Evolutionary conservation across 2,113 vertebrate genomes (phyloP).

Genomic region (Lamprotornis superbus): DNA sequence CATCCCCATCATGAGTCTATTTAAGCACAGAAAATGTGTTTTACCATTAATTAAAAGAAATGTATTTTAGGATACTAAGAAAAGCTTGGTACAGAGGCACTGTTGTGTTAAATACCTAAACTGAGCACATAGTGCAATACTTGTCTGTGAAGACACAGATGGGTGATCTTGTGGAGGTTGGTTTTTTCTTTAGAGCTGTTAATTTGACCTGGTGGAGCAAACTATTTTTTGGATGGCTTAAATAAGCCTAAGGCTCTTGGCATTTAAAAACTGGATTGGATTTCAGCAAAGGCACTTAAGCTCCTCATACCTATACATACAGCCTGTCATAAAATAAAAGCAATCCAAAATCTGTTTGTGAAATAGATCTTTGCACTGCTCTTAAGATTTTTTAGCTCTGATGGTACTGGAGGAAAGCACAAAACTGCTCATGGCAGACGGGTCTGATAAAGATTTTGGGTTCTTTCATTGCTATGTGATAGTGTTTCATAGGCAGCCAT

Average conservation of each 20-base stretch:
- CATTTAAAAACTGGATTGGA: not conserved
- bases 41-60: not conserved
- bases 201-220: not conserved
- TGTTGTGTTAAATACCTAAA: accelerated
- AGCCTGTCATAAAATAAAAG: not conserved
- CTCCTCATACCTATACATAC: no score
- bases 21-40: not conserved
- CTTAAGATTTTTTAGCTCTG: not conserved
- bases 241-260: not conserved
- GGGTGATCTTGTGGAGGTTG: not conserved
- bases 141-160: not conserved
- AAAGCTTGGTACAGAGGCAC: not conserved
- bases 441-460: not conserved
- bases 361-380: not conserved
- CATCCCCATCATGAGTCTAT: accelerated
- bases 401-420: not conserved
- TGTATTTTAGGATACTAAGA: not conserved
- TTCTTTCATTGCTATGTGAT: accelerated
- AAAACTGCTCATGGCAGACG: not conserved
- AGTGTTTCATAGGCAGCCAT: not conserved
- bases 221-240: not conserved
- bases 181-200: not conserved
- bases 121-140: no score
- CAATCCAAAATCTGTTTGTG: not conserved
- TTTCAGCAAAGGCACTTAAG: not conserved